phyloP scores from a whole-genome alignment of 2,797 vertebrate genomes.

The Falco peregrinus region DNA sequence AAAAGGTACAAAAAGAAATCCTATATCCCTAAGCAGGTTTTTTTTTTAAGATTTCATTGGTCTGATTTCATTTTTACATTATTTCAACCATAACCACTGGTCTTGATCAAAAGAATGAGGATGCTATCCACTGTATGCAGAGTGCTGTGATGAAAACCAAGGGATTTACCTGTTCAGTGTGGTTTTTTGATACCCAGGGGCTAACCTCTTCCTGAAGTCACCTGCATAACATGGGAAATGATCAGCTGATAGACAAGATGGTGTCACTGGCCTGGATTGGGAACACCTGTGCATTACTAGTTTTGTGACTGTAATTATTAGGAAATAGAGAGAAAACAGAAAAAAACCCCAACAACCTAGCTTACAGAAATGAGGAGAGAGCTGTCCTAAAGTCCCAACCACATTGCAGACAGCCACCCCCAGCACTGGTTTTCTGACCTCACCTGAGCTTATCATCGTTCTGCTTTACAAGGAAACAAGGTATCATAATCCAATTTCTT shows the following conservation, averaged over 20 bases:
- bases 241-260: neutral
- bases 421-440: neutral
- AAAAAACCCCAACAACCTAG: too few species aligned
- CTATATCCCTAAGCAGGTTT: neutral
- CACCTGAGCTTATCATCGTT: neutral
- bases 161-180: neutral
- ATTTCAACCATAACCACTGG: neutral
- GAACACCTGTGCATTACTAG: neutral
- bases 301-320: neutral
- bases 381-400: neutral
- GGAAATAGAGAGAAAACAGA: neutral
- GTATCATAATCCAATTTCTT: neutral
- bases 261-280: neutral
- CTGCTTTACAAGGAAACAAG: neutral
- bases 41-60: neutral
- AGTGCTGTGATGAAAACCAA: neutral
- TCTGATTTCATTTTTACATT: neutral
- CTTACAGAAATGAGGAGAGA: neutral
- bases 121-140: neutral
- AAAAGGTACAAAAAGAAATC: neutral
- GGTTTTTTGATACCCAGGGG: neutral
- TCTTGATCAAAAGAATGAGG: neutral
- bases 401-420: neutral
- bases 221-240: neutral
- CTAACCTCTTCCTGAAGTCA: neutral